Conservation (phyloP, 2,113 vertebrate genomes). For the Onychorhynchus coronatus region DNA sequence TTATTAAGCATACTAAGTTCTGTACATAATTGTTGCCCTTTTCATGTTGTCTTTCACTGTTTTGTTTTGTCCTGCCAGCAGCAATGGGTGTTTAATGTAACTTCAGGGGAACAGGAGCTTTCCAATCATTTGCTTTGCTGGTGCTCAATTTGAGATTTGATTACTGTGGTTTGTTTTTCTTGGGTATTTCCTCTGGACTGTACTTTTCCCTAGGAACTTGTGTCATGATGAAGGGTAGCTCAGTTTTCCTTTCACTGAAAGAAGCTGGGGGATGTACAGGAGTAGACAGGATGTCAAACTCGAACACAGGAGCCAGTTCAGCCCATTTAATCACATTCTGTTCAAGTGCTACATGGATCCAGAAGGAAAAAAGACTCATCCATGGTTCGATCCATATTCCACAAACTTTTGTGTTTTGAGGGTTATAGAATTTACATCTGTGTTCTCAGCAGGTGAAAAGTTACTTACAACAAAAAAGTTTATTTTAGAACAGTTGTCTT, state of each 20-base stretch:
- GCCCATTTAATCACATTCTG: neutral
- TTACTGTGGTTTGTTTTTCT: neutral
- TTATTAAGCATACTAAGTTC: neutral
- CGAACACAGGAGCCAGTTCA: neutral
- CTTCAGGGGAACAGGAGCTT: neutral
- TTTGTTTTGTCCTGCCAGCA: neutral
- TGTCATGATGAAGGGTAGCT: neutral
- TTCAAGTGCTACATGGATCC: neutral
- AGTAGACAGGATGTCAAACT: neutral
- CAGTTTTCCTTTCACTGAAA: neutral
- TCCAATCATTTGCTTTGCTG: neutral
- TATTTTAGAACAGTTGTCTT: neutral
- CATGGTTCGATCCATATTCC: neutral
- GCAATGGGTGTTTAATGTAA: neutral
- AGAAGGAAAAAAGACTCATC: neutral
- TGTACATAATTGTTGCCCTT: neutral
- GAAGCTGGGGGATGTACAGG: neutral
- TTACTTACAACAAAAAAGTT: neutral
- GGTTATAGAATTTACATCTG: neutral
- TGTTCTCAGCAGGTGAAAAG: neutral
- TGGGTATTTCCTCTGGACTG: neutral
- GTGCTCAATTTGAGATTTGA: neutral
- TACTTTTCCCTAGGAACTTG: neutral
- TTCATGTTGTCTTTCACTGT: neutral
- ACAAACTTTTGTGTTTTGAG: neutral